Percentiles rank a stretch among this genome's conserved stretches.
Evolutionary conservation across 2,888 invertebrate genomes (phyloP).

Genomic region (Alloscopus bannaensis): DNA sequence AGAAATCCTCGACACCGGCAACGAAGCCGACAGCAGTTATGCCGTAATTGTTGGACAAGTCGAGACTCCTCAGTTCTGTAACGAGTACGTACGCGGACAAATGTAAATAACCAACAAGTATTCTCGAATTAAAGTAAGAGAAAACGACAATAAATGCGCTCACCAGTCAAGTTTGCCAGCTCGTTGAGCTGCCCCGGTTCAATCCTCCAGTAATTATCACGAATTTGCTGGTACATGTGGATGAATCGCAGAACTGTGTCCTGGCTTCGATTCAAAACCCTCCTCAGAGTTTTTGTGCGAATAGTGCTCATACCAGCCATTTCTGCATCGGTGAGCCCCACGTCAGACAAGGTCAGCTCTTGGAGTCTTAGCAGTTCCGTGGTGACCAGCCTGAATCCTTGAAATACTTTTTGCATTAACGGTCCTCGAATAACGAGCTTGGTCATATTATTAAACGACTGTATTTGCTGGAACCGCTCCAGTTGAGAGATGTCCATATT

Average conservation of each 20-base stretch:
- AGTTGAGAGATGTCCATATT: not conserved
- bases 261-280: not conserved
- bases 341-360: not conserved
- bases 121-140: not conserved
- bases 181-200: not conserved
- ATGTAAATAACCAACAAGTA: not conserved
- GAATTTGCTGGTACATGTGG: too few relatives aligned
- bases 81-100: not conserved
- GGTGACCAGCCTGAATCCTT: not conserved
- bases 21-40: not conserved
- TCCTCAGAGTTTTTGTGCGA: not conserved
- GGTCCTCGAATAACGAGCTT: not conserved
- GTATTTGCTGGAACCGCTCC: not conserved
- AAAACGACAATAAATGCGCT: not conserved
- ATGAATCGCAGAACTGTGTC: not conserved
- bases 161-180: not conserved
- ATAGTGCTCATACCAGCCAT: not conserved
- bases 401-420: not conserved
- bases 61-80: not conserved
- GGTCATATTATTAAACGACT: not conserved
- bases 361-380: not conserved
- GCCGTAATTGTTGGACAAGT: not conserved
- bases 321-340: not conserved
- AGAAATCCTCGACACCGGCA: not conserved
- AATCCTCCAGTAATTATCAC: too few relatives aligned